Evolutionary conservation across 2,113 vertebrate genomes (phyloP), one percentile per base, ranked within the genome.

Genomic region (Poecilia latipinna): DNA sequence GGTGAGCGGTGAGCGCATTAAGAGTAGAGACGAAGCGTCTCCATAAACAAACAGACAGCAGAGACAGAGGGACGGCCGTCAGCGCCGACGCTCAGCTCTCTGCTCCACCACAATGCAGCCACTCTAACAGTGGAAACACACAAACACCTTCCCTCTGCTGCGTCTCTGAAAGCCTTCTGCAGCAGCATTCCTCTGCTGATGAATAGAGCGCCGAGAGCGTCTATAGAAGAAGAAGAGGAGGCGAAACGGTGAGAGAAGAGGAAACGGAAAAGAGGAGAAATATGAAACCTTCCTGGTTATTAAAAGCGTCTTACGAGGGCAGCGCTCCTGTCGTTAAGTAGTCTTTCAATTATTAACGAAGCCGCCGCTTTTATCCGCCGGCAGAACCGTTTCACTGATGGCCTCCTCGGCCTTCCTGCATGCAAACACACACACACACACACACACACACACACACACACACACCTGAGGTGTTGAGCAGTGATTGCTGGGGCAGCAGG

Each of bases 281-380:
- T 90, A 82, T 88, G 80, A 90, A 88, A 89, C 79, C 80, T 77
- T 86, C 79, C 84, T 79, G 70, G 86, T 94, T 93, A 93, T 90
- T 91, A 92, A 92, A 90, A 89, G 88, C 77, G 82, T 78, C 81
- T 86, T 87, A 77, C 57, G 66, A 83, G 87, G 88, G 80, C 85
- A 87, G 85, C 29, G 78, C 86, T 88, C 82, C 89, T 86, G 86
- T 90, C 85, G 80, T 88, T 92, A 92, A 92, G 87, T 87, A 92
- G 85, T 84, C 86, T 86, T 90, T 93, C 87, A 92, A 91, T 92
- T 90, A 93, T 93, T 92, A 90, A 92, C 83, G 72, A 37, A 61
- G 28, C 70, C 17, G 77, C 24, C 33, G 65, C 91, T 91, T 93
- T 91, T 80, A 92, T 91, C 83, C 77, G 37, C 66, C 64, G 69